Evolutionary conservation across 2,797 vertebrate genomes (phyloP).

Genomic region (Darevskia mixta): DNA sequence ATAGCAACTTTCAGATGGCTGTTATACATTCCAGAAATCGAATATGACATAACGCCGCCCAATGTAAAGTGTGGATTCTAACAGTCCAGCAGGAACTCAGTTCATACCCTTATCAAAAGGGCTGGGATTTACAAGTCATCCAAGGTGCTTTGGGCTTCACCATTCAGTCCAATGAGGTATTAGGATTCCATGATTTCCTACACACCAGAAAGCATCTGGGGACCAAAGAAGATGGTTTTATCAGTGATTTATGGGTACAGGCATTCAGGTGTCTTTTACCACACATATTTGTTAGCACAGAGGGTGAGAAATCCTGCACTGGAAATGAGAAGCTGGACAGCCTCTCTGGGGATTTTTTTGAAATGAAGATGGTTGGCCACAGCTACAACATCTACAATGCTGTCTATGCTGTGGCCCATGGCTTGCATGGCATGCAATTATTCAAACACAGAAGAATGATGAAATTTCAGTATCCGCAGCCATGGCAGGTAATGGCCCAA

Average conservation of each 20-base stretch:
- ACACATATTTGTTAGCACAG: not conserved
- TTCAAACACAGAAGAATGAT: not conserved
- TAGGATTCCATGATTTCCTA: not conserved
- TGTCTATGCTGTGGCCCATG: not conserved
- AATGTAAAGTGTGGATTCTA: not conserved
- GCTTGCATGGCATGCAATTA: not conserved
- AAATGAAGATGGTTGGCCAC: not conserved
- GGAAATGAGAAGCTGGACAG: not conserved
- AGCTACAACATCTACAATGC: not conserved
- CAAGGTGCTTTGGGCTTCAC: not conserved
- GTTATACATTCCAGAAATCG: not conserved
- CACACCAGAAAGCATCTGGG: not conserved
- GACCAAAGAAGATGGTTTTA: not conserved
- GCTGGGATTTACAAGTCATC: not conserved
- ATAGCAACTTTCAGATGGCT: not conserved
- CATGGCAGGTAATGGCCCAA: not conserved
- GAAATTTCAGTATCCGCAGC: not conserved
- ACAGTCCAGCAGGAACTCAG: not conserved
- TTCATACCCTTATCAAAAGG: not conserved
- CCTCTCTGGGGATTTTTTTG: not conserved
- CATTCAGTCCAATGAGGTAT: not conserved
- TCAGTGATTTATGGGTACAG: not conserved
- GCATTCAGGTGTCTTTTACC: not conserved
- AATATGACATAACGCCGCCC: not conserved
- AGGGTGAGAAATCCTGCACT: not conserved